Evolutionary conservation across 2,888 invertebrate genomes (phyloP).

Genomic region (Amblyteles armatorius): DNA sequence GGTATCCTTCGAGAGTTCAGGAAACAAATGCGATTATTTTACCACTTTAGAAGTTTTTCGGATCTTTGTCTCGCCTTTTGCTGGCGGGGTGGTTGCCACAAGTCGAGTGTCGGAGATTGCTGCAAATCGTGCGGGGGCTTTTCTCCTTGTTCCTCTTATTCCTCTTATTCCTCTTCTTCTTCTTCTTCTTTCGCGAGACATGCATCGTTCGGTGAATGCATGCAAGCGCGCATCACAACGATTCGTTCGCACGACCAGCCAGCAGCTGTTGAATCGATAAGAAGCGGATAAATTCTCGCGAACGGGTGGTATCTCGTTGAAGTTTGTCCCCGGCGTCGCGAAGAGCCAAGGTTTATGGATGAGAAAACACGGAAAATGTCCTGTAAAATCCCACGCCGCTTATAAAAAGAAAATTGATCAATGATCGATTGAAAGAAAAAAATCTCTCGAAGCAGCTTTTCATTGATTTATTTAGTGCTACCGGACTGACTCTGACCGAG

Average conservation of each 20-base stretch:
- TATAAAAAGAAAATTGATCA: not conserved
- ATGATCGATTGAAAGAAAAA: not conserved
- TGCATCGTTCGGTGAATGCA: slow-evolving; percentile 51
- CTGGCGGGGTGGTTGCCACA: slow-evolving; percentile 22
- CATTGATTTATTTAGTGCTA: not conserved
- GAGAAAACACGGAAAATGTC: slow-evolving; percentile 21
- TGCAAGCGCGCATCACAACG: slow-evolving; percentile 54
- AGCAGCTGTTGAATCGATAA: slow-evolving; percentile 50
- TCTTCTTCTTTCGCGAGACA: slow-evolving; percentile 42
- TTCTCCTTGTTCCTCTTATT: slow-evolving; percentile 15
- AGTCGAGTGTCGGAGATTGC: slow-evolving; percentile 45
- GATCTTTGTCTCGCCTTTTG: slow-evolving; percentile 54
- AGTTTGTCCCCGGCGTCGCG: slow-evolving; percentile 18
- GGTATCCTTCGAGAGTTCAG: slow-evolving; percentile 54
- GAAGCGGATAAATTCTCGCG: slow-evolving; percentile 50
- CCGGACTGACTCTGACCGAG: not conserved
- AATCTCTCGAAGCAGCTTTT: not conserved
- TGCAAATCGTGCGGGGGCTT: slow-evolving; percentile 62
- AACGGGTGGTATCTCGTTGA: slow-evolving; percentile 42
- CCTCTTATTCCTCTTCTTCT: not conserved
- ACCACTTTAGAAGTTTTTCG: slow-evolving; percentile 56
- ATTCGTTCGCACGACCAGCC: slow-evolving; percentile 47
- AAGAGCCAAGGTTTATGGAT: slow-evolving; percentile 16
- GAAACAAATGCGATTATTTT: slow-evolving; percentile 63
- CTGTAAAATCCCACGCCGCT: not conserved